These are phyloP conservation scores for Rhabdornis inornatus DNA, from an alignment of 2,113 vertebrate genomes.

Conservation along the genomic window DNA sequence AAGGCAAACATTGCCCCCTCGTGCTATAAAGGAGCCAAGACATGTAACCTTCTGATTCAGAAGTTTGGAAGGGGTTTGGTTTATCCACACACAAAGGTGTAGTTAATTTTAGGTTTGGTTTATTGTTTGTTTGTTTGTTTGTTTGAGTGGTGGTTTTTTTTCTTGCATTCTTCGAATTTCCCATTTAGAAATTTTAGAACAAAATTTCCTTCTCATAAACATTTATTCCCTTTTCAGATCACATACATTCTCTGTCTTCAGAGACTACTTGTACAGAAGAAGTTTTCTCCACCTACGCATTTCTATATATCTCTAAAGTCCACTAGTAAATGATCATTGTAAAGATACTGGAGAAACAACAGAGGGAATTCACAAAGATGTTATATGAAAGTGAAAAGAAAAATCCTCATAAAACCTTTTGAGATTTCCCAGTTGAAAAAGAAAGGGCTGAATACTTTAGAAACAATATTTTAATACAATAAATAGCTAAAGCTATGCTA, in stretches of 20 bases:
- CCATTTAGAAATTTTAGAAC: background rate
- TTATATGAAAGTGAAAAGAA: background rate
- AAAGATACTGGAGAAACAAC: background rate
- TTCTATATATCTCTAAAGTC: background rate
- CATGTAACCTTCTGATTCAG: background rate
- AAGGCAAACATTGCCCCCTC: slow-evolving; percentile 51
- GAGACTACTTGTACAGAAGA: background rate
- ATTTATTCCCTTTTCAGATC: background rate
- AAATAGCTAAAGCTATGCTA: background rate
- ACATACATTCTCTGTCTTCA: background rate
- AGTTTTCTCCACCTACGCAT: background rate
- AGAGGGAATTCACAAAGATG: background rate
- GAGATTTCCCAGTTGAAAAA: background rate
- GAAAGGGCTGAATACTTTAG: background rate
- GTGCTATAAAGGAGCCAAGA: background rate
- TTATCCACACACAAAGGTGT: background rate
- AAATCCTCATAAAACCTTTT: background rate
- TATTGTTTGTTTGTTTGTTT: too few species aligned
- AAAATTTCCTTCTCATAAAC: background rate
- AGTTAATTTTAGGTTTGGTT: background rate
- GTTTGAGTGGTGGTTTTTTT: background rate
- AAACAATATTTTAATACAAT: background rate
- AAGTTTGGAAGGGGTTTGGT: background rate
- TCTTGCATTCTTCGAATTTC: background rate
- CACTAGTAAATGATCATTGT: background rate